These are phyloP conservation scores for Pampus argenteus DNA, from an alignment of 2,797 vertebrate genomes.

Conservation along the genomic window DNA sequence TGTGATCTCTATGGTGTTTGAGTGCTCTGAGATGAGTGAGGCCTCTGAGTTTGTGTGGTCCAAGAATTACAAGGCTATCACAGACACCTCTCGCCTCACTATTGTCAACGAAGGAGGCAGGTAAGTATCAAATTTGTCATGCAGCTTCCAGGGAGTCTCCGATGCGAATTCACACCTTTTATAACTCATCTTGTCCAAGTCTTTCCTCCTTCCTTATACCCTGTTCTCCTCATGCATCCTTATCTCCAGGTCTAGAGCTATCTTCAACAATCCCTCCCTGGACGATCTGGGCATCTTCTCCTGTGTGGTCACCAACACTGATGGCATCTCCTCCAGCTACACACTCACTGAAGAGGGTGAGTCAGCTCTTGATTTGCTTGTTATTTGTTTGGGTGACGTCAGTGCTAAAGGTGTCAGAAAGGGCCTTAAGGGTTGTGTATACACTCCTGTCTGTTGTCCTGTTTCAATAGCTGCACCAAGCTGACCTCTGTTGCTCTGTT, in stretches of 20 bases:
- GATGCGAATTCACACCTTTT: not conserved
- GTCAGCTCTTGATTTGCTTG: slow-evolving; percentile 56
- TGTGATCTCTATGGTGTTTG: slow-evolving; percentile 95
- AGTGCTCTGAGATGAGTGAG: slow-evolving; percentile 92
- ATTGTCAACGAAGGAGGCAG: slow-evolving; percentile 90
- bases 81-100: slow-evolving; percentile 88
- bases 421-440: slow-evolving; percentile 9
- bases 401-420: slow-evolving; percentile 32
- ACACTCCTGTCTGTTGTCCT: slow-evolving; percentile 24
- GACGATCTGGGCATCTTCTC: slow-evolving; percentile 96
- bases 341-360: slow-evolving; percentile 95
- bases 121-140: slow-evolving; percentile 74
- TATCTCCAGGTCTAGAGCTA: slow-evolving; percentile 89
- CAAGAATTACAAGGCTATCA: slow-evolving; percentile 93
- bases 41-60: slow-evolving; percentile 95
- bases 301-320: slow-evolving; percentile 93
- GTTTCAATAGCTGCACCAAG: slow-evolving; percentile 51
- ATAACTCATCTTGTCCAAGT: not conserved
- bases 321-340: slow-evolving; percentile 95
- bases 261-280: slow-evolving; percentile 92
- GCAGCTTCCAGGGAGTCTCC: not conserved
- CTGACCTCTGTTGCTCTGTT: slow-evolving; percentile 23
- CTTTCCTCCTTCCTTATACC: slow-evolving; percentile 5
- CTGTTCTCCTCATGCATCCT: slow-evolving; percentile 7
- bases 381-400: slow-evolving; percentile 38